Percentiles rank a stretch among this genome's conserved stretches.
These are phyloP conservation scores for Hylaea fasciaria DNA, from an alignment of 2,888 invertebrate genomes.

Conservation along the genomic window DNA sequence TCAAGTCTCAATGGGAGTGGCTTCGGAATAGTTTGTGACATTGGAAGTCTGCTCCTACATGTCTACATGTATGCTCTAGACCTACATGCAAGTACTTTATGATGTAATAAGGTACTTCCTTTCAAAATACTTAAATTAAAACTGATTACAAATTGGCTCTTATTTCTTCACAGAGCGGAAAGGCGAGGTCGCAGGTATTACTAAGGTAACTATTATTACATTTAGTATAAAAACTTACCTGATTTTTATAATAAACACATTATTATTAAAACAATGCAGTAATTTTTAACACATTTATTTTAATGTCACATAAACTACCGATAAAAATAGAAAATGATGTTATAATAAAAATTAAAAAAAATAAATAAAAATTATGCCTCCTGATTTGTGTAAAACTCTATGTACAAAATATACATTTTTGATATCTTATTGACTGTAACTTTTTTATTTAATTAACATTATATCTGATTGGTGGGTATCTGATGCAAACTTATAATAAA, in stretches of 20 bases:
- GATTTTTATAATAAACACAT: not conserved
- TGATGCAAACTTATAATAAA: conserved; percentile 14
- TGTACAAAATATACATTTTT: conserved; percentile 78
- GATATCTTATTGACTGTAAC: conserved; percentile 46
- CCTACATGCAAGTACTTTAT: too few species aligned
- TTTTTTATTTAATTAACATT: conserved; percentile 32
- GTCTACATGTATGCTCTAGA: too few species aligned
- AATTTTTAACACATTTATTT: conserved; percentile 62
- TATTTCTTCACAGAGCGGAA: conserved; percentile 57
- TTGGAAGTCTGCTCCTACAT: too few species aligned
- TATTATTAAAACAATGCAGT: conserved; percentile 22
- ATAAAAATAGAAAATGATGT: conserved; percentile 68
- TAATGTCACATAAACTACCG: conserved; percentile 66
- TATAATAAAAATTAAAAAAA: conserved; percentile 55
- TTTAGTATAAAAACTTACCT: too few species aligned
- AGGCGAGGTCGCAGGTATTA: conserved; percentile 49
- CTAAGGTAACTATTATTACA: conserved; percentile 12
- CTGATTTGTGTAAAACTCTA: conserved; percentile 68
- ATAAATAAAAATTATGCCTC: conserved; percentile 79
- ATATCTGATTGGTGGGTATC: conserved; percentile 60
- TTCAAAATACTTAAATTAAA: too few species aligned
- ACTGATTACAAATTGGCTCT: not conserved
- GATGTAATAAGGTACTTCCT: too few species aligned
- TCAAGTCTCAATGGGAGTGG: too few species aligned
- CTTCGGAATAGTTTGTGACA: too few species aligned